Conservation (phyloP, 2,113 vertebrate species). For the Leiothrix lutea region DNA sequence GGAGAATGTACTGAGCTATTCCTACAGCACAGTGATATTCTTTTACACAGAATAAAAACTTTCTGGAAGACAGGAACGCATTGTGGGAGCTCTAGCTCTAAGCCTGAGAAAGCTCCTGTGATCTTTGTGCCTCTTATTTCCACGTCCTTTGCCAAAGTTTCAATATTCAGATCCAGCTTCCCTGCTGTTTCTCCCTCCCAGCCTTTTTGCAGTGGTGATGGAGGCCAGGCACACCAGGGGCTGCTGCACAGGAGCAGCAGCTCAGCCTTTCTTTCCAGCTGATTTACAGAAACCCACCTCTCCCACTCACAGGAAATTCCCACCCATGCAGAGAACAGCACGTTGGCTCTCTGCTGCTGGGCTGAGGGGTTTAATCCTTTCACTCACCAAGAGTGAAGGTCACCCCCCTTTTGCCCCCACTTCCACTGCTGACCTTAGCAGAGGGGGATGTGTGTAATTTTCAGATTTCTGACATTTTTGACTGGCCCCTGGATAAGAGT, state of each 20-base stretch:
- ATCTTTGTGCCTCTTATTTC: background rate
- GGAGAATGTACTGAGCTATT: background rate
- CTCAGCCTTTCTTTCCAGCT: background rate
- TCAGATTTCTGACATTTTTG: background rate
- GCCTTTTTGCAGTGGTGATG: background rate
- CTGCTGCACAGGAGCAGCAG: background rate
- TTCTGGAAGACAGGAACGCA: background rate
- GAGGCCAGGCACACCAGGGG: background rate
- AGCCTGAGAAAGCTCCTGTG: background rate
- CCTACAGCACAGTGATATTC: background rate
- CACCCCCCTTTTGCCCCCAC: accelerated
- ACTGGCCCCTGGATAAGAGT: background rate
- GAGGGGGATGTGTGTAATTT: accelerated
- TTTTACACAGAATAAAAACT: background rate
- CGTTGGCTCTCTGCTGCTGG: background rate
- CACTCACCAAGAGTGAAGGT: background rate
- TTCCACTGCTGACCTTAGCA: background rate
- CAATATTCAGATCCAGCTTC: background rate
- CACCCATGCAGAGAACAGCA: accelerated
- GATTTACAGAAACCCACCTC: background rate
- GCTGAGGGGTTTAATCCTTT: background rate
- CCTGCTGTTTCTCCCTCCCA: background rate
- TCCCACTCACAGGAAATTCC: too few species aligned
- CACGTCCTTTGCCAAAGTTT: background rate
- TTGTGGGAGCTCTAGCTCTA: background rate